Percentiles rank a stretch among this genome's conserved stretches.
These are phyloP conservation scores for Myopa testacea DNA, from an alignment of 2,888 invertebrate genomes.

Conservation along the genomic window DNA sequence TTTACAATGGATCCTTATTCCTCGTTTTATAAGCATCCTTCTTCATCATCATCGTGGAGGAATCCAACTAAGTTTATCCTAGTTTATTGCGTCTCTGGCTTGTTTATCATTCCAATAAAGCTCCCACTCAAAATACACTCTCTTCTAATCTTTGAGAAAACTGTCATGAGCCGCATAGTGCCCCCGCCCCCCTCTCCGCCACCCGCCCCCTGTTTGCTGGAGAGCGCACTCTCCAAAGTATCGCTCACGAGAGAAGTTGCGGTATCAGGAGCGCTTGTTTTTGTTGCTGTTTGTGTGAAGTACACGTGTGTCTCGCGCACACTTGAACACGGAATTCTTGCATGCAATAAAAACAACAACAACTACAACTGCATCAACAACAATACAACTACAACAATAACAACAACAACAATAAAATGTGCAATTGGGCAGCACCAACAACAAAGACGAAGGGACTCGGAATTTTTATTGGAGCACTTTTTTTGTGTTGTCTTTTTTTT, in stretches of 20 bases:
- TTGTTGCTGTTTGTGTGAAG: slow-evolving; percentile 24
- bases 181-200: neutral
- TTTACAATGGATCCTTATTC: too few species aligned
- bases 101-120: too few species aligned
- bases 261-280: neutral
- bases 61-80: too few species aligned
- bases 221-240: neutral
- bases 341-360: slow-evolving; percentile 20
- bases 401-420: slow-evolving; percentile 1
- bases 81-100: too few species aligned
- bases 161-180: too few species aligned
- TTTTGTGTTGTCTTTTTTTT: slow-evolving; percentile 9
- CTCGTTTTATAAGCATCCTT: too few species aligned
- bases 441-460: slow-evolving; percentile 30
- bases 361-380: neutral
- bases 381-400: slow-evolving; percentile 1
- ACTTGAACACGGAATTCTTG: slow-evolving; percentile 26
- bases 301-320: slow-evolving; percentile 30
- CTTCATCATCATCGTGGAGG: too few species aligned
- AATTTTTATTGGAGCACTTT: slow-evolving; percentile 40
- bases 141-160: too few species aligned
- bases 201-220: neutral
- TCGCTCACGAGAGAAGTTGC: neutral
- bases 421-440: slow-evolving; percentile 17
- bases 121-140: too few species aligned